phyloP scores from a whole-genome alignment of 2,888 invertebrate genomes.

The Galerucella nymphaeae region DNA sequence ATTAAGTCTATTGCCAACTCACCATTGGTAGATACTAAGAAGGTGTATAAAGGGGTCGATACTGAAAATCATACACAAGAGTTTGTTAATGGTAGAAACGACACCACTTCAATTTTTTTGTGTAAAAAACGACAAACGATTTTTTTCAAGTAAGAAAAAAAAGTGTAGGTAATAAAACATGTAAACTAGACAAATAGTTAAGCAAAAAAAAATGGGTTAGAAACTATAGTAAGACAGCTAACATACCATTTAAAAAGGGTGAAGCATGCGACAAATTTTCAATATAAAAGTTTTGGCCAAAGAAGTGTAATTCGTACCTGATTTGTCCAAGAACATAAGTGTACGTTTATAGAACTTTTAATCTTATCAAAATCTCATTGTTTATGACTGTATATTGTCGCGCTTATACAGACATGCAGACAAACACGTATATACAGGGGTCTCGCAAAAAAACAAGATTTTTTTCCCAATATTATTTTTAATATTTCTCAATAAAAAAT shows the following conservation, averaged over 20 bases:
- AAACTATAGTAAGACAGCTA: neutral
- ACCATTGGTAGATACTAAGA: conserved; percentile 17
- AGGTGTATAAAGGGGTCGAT: conserved; percentile 17
- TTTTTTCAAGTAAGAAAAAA: neutral
- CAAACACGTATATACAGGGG: no score
- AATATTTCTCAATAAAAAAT: no score
- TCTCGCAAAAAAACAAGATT: no score
- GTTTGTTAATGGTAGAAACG: conserved; percentile 7
- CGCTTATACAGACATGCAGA: no score
- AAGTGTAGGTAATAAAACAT: no score
- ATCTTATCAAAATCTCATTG: no score
- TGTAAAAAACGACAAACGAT: conserved; percentile 1
- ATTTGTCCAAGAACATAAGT: conserved; percentile 2
- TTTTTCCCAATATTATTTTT: no score
- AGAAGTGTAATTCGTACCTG: neutral
- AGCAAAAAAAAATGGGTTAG: neutral
- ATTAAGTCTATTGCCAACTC: conserved; percentile 12
- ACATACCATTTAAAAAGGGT: neutral
- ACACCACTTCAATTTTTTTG: neutral
- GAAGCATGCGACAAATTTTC: neutral
- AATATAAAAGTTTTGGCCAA: neutral
- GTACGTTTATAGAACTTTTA: neutral
- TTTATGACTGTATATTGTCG: no score
- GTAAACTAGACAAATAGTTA: neutral
- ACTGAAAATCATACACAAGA: conserved; percentile 12